Percentiles rank a stretch among this genome's conserved stretches.
These are phyloP conservation scores for Leptopilina syphax DNA, from an alignment of 2,888 invertebrate species.

Conservation along the genomic window DNA sequence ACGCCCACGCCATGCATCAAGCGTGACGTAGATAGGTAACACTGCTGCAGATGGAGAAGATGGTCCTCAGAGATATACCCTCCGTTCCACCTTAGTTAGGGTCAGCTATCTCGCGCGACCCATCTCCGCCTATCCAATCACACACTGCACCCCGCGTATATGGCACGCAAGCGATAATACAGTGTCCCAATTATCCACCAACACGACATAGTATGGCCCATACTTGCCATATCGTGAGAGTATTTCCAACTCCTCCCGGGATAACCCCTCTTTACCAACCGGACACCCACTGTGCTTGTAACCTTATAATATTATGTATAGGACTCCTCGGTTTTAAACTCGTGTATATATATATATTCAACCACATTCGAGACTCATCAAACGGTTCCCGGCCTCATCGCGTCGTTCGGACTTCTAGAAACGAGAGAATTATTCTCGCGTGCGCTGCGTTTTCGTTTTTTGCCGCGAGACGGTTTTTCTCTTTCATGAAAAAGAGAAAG, in stretches of 20 bases:
- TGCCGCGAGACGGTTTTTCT: conserved; percentile 35
- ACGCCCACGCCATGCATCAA: conserved; percentile 77
- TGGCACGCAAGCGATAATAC: conserved; percentile 76
- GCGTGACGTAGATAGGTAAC: conserved; percentile 74
- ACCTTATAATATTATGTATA: conserved; percentile 11
- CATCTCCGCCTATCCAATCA: conserved; percentile 77
- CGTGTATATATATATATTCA: too few relatives aligned
- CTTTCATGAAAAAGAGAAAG: neutral
- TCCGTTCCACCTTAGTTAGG: conserved; percentile 72
- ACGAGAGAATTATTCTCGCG: conserved; percentile 32
- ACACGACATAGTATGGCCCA: conserved; percentile 48
- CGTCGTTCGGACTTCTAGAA: conserved; percentile 29
- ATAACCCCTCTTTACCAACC: conserved; percentile 21
- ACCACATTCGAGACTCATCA: neutral
- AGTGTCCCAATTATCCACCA: conserved; percentile 76
- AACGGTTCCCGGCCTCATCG: neutral
- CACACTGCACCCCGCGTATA: conserved; percentile 71
- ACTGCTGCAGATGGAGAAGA: conserved; percentile 74
- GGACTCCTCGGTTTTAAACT: neutral
- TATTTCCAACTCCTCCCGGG: conserved; percentile 48
- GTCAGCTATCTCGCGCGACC: conserved; percentile 77
- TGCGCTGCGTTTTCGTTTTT: conserved; percentile 20
- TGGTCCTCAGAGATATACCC: conserved; percentile 74
- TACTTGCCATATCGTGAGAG: conserved; percentile 48
- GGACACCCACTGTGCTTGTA: conserved; percentile 28